A percentile compares a stretch with the other conserved stretches of the same genome.
Evolutionary conservation across 2,888 invertebrate genomes (phyloP).

Genomic region (Ceratothoa steindachneri): DNA sequence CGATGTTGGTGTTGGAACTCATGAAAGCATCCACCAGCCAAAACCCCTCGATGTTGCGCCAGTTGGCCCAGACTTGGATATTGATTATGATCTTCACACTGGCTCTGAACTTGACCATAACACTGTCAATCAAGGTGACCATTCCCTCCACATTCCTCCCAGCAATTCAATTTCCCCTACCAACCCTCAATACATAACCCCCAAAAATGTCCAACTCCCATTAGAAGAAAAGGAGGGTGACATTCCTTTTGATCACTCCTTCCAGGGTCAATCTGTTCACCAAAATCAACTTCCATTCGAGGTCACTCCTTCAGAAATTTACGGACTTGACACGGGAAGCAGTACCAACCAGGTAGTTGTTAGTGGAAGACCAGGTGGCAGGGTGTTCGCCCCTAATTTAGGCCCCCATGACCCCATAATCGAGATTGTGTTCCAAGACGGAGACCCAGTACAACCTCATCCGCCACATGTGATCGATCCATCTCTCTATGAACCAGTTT

Average conservation of each 20-base stretch:
- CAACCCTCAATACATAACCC: background rate
- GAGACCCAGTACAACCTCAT: slow-evolving; percentile 31
- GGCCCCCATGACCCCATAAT: slow-evolving; percentile 42
- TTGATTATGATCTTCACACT: background rate
- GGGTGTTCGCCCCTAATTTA: slow-evolving; percentile 18
- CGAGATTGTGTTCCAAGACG: slow-evolving; percentile 45
- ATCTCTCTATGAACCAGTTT: slow-evolving; percentile 26
- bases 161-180: background rate
- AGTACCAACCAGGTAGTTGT: background rate
- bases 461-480: slow-evolving; percentile 39
- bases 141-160: background rate
- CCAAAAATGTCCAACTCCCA: background rate
- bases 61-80: background rate
- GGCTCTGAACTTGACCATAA: background rate
- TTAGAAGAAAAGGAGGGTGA: background rate
- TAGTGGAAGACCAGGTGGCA: slow-evolving; percentile 2
- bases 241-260: background rate
- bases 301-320: background rate
- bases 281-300: background rate
- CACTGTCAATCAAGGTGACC: background rate
- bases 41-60: background rate
- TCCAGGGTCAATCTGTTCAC: background rate
- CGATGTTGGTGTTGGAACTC: background rate
- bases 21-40: background rate
- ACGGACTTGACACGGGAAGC: background rate